Conservation (phyloP, 2,888 invertebrate genomes). For the Megastigmus dorsalis region DNA sequence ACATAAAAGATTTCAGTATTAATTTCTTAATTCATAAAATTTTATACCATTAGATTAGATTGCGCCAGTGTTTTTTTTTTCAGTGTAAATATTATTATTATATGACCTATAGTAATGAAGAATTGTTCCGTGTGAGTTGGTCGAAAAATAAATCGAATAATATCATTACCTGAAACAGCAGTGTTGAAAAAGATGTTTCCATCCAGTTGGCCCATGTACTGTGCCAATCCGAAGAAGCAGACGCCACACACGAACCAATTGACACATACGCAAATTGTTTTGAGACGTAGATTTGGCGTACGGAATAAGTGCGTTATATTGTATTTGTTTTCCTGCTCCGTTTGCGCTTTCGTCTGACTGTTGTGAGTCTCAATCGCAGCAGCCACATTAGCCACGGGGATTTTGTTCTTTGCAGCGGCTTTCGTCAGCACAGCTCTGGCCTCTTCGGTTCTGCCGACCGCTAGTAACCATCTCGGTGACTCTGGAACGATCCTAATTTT, state of each 20-base stretch:
- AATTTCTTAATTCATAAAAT: no score
- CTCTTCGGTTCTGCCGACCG: slow-evolving; percentile 70
- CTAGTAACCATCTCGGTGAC: slow-evolving; percentile 76
- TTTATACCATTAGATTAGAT: no score
- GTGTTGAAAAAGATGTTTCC: slow-evolving; percentile 77
- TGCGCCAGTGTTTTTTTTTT: no score
- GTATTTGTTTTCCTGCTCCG: slow-evolving; percentile 66
- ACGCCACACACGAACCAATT: slow-evolving; percentile 77
- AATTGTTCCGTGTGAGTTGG: no score
- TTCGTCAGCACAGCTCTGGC: slow-evolving; percentile 71
- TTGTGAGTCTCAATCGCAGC: slow-evolving; percentile 64
- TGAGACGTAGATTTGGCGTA: slow-evolving; percentile 71
- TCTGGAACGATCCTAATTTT: slow-evolving; percentile 75
- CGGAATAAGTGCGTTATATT: slow-evolving; percentile 70
- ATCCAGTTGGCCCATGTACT: slow-evolving; percentile 76
- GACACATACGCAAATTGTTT: slow-evolving; percentile 72
- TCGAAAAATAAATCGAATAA: neutral
- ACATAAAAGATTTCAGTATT: no score
- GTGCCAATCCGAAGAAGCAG: slow-evolving; percentile 78
- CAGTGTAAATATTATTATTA: no score
- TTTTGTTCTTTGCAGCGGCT: slow-evolving; percentile 73
- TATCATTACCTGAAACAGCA: slow-evolving; percentile 77
- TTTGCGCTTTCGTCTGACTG: slow-evolving; percentile 62
- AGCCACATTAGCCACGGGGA: slow-evolving; percentile 66
- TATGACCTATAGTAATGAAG: no score